These are phyloP conservation scores for Notoglanidium macrostoma DNA, from an alignment of 2,797 vertebrate genomes.

Conservation along the genomic window DNA sequence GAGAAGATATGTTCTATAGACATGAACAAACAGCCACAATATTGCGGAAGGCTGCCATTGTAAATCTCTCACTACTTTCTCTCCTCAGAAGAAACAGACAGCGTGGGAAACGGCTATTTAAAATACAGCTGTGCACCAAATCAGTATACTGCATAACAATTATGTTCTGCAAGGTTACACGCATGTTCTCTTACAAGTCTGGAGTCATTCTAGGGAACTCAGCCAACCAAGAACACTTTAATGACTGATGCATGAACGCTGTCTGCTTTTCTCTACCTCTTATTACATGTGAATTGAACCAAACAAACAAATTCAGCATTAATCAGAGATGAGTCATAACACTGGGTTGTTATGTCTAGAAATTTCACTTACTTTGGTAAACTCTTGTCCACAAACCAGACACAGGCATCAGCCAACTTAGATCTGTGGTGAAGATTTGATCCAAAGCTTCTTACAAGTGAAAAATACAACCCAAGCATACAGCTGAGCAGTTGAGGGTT, in stretches of 20 bases:
- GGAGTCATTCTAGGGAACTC: neutral
- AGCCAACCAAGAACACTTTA: neutral
- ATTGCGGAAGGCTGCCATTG: too few relatives aligned
- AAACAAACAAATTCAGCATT: slow-evolving; percentile 2
- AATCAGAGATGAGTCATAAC: neutral
- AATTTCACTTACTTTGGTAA: neutral
- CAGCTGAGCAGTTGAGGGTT: neutral
- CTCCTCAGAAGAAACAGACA: neutral
- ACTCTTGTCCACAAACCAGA: neutral
- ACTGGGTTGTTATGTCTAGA: slow-evolving; percentile 6
- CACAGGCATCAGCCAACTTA: neutral
- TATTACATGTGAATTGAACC: neutral
- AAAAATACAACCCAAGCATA: neutral
- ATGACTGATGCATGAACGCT: neutral
- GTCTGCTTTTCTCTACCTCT: neutral
- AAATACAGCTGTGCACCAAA: neutral
- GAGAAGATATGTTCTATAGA: neutral
- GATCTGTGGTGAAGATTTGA: neutral
- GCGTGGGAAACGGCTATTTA: neutral
- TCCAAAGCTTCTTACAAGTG: neutral
- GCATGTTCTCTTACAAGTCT: neutral
- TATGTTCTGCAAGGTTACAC: neutral
- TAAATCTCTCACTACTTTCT: neutral
- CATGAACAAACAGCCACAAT: neutral
- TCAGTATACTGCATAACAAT: neutral